Base-by-base conservation (phyloP, 2,797 vertebrate species). In the Telmatherina bonti region DNA sequence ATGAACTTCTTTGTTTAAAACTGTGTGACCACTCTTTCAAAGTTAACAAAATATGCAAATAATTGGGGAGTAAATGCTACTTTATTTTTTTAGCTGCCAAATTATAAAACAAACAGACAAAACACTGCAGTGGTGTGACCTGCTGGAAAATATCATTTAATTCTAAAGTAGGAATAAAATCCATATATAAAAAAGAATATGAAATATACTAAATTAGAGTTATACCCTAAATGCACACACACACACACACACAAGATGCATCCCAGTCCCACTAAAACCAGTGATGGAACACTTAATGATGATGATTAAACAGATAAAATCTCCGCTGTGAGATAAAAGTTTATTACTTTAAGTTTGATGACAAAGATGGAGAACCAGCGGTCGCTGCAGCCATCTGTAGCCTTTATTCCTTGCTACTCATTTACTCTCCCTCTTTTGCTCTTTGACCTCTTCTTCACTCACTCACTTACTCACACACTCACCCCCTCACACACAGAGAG, bases 381-480 rank as follows among this genome's bases (percentile, higher is more conserved):
- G 82, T 79, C 33, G 24, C 72, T 30, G 13, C 51, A 76, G 60
- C 76, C 81, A 77, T 63, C 68, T 66, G 76, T 60, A 67, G 61
- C 60, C 85, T 87, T 85, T 67, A 63, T 38, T 68, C 67, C 57
- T 56, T 15, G 2, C 60, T 72, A 53, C 67, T 78, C 76, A 80
- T 85, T 76, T 74, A 74, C 57, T 73, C 75, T 76, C 63, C 55
- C 38, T 72, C 47, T 36, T 56, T 70, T 72, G 70, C 79, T 60
- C 83, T 83, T 72, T 85, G 73, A 84, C 67, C 69, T 51, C 41
- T 10, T 6, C 18, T 65, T 47, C 38, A 9, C 45, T 30, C 43
- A 58, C 8, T 15, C 36, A 4, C 41, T 35, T 55, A 15, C 64
- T n/a, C 70, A 35, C 63, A 67, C 70, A 29, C 61, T 51, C 62